Percentiles rank a stretch among this genome's conserved stretches.
These are phyloP conservation scores for Polyploca ridens DNA, from an alignment of 2,888 invertebrate genomes.

Conservation along the genomic window DNA sequence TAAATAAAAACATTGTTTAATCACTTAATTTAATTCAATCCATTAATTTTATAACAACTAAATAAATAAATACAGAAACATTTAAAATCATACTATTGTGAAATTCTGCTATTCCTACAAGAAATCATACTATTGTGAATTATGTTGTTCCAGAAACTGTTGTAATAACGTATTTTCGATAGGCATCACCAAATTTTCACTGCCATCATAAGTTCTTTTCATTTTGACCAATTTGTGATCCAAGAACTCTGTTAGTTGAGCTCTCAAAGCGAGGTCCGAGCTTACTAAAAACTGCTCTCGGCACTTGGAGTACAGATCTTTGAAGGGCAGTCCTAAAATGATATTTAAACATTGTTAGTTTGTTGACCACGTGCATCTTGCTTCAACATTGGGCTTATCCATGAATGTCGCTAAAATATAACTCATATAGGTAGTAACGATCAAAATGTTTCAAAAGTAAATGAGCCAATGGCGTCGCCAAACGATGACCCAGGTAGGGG, in stretches of 20 bases:
- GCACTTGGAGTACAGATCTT: constrained; percentile 93
- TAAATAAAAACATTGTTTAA: background rate
- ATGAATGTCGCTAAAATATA: too few relatives aligned
- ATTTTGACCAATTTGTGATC: constrained; percentile 96
- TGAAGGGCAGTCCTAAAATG: constrained; percentile 91
- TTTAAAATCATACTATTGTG: constrained; percentile 18
- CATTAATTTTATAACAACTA: background rate
- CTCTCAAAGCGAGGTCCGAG: constrained; percentile 94
- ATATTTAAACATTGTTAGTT: constrained; percentile 3
- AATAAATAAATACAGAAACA: background rate
- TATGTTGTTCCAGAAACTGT: constrained; percentile 89
- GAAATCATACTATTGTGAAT: constrained; percentile 29
- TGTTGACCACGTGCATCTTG: too few relatives aligned
- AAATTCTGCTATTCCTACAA: constrained; percentile 80
- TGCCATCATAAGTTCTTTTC: constrained; percentile 91
- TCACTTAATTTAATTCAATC: background rate
- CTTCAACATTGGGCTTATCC: too few relatives aligned
- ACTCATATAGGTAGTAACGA: too few relatives aligned
- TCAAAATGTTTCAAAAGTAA: too few relatives aligned
- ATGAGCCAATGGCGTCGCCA: too few relatives aligned
- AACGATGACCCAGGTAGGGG: too few relatives aligned
- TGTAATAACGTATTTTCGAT: constrained; percentile 89
- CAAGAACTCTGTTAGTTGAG: constrained; percentile 96
- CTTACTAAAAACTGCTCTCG: constrained; percentile 96
- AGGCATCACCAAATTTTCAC: constrained; percentile 92